Evolutionary conservation across 2,113 vertebrate genomes (phyloP).

Genomic region (Lagopus leucura): DNA sequence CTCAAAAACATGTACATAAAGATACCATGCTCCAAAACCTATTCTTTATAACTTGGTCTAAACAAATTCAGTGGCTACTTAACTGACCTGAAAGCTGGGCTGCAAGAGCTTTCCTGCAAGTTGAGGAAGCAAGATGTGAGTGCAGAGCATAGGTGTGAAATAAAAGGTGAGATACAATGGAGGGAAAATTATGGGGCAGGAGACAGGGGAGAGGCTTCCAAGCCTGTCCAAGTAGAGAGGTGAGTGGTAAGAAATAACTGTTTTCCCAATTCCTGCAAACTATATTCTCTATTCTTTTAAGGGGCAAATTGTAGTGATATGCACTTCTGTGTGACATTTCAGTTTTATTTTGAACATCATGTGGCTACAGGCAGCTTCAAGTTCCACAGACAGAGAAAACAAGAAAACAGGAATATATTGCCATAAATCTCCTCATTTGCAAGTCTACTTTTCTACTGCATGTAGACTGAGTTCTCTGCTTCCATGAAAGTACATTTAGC

Average conservation of each 20-base stretch:
- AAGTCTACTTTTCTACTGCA: neutral
- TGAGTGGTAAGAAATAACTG: neutral
- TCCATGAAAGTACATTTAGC: neutral
- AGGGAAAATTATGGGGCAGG: neutral
- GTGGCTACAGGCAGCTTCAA: neutral
- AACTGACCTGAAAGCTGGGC: neutral
- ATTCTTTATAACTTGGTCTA: neutral
- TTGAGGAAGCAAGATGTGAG: neutral
- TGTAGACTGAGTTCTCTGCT: neutral
- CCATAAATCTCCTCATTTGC: neutral
- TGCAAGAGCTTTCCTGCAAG: neutral
- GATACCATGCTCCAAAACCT: neutral
- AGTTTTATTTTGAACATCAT: neutral
- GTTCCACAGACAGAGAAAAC: neutral
- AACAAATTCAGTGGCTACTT: neutral
- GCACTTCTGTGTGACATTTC: neutral
- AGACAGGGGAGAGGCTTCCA: neutral
- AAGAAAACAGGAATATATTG: neutral
- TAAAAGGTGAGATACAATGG: neutral
- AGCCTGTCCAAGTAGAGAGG: neutral
- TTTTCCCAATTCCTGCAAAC: neutral
- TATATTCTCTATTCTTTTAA: neutral
- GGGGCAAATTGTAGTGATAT: neutral
- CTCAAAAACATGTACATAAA: neutral
- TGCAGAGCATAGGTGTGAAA: neutral